A percentile compares a stretch with the other conserved stretches of the same genome.
Evolutionary conservation across 2,888 invertebrate genomes (phyloP).

Genomic region (Deilephila elpenor): DNA sequence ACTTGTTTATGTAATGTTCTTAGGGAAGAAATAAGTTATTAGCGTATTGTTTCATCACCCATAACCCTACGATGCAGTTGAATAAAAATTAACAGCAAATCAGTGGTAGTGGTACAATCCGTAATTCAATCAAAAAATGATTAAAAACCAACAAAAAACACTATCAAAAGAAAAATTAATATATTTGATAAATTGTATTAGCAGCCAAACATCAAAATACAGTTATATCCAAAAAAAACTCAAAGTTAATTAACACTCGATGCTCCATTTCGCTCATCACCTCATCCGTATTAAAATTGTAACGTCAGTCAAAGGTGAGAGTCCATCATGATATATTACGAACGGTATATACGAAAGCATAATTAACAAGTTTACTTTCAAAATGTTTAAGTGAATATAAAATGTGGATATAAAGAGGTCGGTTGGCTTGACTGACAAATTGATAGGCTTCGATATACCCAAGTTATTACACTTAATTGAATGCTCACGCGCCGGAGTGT

Average conservation of each 20-base stretch:
- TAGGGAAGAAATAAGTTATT: too few species aligned
- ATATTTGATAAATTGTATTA: slow-evolving; percentile 2
- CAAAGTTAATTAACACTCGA: slow-evolving; percentile 57
- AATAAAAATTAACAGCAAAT: too few species aligned
- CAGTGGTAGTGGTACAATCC: too few species aligned
- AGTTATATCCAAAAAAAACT: slow-evolving; percentile 21
- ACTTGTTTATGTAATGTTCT: too few species aligned
- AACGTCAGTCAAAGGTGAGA: slow-evolving; percentile 63
- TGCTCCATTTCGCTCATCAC: slow-evolving; percentile 21
- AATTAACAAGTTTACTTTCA: slow-evolving; percentile 79
- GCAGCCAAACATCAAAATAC: slow-evolving; percentile 5
- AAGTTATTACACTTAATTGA: slow-evolving; percentile 75
- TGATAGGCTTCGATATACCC: slow-evolving; percentile 69
- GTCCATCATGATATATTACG: slow-evolving; percentile 59
- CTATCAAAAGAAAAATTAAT: not conserved
- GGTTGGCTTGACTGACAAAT: slow-evolving; percentile 63
- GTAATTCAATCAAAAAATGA: not conserved
- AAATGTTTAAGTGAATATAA: slow-evolving; percentile 68
- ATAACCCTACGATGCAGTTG: too few species aligned
- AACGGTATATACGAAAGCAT: slow-evolving; percentile 70
- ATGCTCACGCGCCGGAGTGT: slow-evolving; percentile 61
- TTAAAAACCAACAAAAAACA: not conserved
- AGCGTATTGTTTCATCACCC: too few species aligned
- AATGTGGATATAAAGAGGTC: slow-evolving; percentile 52
- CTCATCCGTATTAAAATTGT: slow-evolving; percentile 53